Evolutionary conservation across 2,888 invertebrate genomes (phyloP).

Genomic region (Drosophila kuntzei): DNA sequence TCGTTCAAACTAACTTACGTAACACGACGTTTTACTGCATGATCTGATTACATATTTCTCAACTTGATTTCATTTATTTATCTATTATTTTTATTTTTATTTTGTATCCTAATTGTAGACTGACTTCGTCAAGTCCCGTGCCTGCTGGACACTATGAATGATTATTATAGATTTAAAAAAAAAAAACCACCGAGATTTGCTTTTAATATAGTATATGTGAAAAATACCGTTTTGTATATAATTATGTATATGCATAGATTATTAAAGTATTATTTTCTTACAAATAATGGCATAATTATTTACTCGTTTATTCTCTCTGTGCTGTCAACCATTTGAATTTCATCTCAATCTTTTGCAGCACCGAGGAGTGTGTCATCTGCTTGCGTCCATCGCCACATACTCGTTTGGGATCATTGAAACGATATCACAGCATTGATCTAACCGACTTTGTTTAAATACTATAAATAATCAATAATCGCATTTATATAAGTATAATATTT

Average conservation of each 20-base stretch:
- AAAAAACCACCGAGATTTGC: constrained; percentile 62
- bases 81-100: constrained; percentile 38
- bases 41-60: constrained; percentile 27
- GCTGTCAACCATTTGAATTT: background rate
- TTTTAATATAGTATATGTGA: constrained; percentile 23
- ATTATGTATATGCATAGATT: constrained; percentile 38
- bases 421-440: constrained; percentile 70
- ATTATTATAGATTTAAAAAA: constrained; percentile 41
- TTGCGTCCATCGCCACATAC: constrained; percentile 78
- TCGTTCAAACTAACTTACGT: constrained; percentile 37
- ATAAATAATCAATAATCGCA: background rate
- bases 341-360: constrained; percentile 70
- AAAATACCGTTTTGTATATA: constrained; percentile 33
- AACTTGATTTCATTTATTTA: constrained; percentile 32
- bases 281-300: background rate
- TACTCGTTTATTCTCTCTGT: background rate
- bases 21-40: constrained; percentile 38
- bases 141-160: constrained; percentile 81
- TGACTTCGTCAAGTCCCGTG: constrained; percentile 84
- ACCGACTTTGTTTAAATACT: constrained; percentile 80
- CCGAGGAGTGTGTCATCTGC: constrained; percentile 84
- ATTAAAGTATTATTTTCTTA: constrained; percentile 69
- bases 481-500: constrained; percentile 6
- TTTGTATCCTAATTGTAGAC: constrained; percentile 74
- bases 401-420: constrained; percentile 63